Evolutionary conservation across 2,113 vertebrate genomes (phyloP).

Genomic region (Maccullochella peelii): DNA sequence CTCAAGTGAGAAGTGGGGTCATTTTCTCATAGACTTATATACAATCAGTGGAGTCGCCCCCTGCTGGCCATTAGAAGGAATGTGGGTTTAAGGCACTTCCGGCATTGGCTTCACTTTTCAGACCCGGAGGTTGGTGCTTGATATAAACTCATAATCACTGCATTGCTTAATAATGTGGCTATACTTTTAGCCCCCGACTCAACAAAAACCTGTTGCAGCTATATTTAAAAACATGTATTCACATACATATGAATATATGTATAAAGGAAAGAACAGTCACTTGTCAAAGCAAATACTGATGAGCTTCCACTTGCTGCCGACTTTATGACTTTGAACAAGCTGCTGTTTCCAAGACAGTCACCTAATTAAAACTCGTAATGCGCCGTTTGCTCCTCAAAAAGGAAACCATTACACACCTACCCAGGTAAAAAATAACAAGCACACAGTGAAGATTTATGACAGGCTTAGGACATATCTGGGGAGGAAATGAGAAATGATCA

Average conservation of each 20-base stretch:
- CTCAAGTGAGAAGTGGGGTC: no score
- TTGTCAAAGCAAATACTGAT: slow-evolving; percentile 17
- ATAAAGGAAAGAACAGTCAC: background rate
- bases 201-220: background rate
- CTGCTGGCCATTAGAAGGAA: no score
- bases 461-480: slow-evolving; percentile 49
- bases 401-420: slow-evolving; percentile 25
- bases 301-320: background rate
- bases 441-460: slow-evolving; percentile 61
- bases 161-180: background rate
- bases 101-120: no score
- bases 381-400: slow-evolving; percentile 15
- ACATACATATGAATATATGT: no score
- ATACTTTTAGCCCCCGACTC: background rate
- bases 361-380: slow-evolving; percentile 49
- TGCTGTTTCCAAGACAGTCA: slow-evolving; percentile 14
- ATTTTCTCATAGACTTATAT: no score
- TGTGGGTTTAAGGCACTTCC: no score
- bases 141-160: background rate
- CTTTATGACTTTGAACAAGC: slow-evolving; percentile 25
- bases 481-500: slow-evolving; percentile 59
- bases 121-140: no score
- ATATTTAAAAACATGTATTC: background rate
- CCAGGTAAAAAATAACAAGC: slow-evolving; percentile 50
- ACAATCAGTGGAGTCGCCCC: no score